A percentile compares a stretch with the other conserved stretches of the same genome.
phyloP scores from a whole-genome alignment of 1,140 invertebrate species.

The Xylocopa sonorina region DNA sequence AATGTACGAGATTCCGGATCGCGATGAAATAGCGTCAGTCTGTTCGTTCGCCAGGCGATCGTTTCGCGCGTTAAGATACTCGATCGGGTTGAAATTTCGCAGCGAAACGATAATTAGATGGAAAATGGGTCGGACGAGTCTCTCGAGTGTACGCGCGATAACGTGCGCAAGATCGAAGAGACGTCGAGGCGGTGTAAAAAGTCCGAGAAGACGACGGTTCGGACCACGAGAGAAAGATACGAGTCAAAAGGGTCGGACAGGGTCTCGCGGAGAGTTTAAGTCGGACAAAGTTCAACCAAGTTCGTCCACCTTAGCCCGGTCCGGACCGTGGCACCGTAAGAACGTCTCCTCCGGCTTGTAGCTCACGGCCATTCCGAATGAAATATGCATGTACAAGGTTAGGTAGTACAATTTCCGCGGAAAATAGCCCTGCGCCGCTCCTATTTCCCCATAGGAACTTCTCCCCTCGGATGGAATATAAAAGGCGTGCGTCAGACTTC shows the following conservation, averaged over 20 bases:
- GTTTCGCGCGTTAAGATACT: no score
- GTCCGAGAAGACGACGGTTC: background rate
- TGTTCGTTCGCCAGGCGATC: background rate
- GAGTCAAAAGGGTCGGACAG: slow-evolving; percentile 1
- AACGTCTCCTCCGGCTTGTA: slow-evolving; percentile 57
- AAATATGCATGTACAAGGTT: slow-evolving; percentile 77
- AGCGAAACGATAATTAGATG: no score
- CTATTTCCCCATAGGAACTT: slow-evolving; percentile 33
- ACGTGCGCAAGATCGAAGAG: background rate
- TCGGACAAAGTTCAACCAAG: slow-evolving; percentile 68
- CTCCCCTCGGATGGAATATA: slow-evolving; percentile 38
- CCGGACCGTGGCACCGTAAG: slow-evolving; percentile 26
- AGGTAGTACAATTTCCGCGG: slow-evolving; percentile 70
- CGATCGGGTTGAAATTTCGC: no score
- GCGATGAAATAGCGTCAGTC: background rate
- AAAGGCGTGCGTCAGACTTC: slow-evolving; percentile 29
- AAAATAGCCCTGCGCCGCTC: slow-evolving; percentile 63
- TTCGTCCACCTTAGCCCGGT: slow-evolving; percentile 59
- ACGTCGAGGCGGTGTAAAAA: slow-evolving; percentile 33
- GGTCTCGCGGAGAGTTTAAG: slow-evolving; percentile 25
- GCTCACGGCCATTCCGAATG: slow-evolving; percentile 70
- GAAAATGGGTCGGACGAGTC: no score
- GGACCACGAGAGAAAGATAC: slow-evolving; percentile 31
- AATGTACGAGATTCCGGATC: slow-evolving; percentile 49
- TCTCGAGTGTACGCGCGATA: background rate